Conservation (phyloP, 2,797 vertebrate genomes). For the Pseudotriccus pelzelni region DNA sequence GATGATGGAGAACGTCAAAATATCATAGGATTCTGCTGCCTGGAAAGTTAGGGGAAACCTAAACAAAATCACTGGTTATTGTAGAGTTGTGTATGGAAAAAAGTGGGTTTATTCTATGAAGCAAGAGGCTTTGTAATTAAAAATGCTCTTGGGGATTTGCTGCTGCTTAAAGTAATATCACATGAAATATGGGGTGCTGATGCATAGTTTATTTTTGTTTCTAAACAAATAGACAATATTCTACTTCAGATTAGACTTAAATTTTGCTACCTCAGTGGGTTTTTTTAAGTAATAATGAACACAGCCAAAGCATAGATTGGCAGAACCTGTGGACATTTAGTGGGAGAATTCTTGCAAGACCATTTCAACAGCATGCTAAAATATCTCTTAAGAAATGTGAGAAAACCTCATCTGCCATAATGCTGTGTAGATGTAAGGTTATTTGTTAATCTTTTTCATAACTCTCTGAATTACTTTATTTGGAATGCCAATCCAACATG, state of each 20-base stretch:
- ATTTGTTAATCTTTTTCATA: background rate
- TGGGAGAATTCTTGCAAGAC: background rate
- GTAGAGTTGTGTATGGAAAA: background rate
- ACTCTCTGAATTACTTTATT: background rate
- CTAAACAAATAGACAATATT: background rate
- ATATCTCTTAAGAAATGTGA: background rate
- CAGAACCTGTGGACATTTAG: background rate
- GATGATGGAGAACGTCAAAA: background rate
- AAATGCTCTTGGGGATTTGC: background rate
- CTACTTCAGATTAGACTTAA: background rate
- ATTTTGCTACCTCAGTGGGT: background rate
- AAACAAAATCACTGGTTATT: background rate
- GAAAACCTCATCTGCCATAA: background rate
- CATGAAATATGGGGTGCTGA: background rate
- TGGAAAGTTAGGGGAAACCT: background rate
- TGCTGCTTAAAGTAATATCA: background rate
- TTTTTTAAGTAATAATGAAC: background rate
- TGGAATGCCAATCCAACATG: background rate
- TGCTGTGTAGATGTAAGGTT: background rate
- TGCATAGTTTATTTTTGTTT: background rate
- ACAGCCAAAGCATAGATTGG: background rate
- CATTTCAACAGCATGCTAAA: background rate
- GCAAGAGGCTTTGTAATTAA: background rate
- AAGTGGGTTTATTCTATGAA: background rate
- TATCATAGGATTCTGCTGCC: background rate